Conservation (phyloP, 2,113 vertebrate genomes). For the Leptodactylus fuscus region DNA sequence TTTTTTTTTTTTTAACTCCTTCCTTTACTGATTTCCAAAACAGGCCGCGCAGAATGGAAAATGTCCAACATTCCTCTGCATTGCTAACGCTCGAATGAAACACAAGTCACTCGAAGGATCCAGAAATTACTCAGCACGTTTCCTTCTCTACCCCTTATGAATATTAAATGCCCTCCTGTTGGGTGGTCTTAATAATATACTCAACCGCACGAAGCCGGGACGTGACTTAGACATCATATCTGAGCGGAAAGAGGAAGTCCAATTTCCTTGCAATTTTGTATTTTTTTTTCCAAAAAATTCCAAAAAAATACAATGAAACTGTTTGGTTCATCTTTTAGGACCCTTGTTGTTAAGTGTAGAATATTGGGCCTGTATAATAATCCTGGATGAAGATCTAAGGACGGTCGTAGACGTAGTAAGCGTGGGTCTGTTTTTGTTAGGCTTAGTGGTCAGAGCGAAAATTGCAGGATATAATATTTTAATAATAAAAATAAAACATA, state of each 20-base stretch:
- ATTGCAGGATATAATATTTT: too few species aligned
- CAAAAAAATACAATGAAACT: neutral
- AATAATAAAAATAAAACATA: too few species aligned
- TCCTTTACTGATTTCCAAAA: neutral
- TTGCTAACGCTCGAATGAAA: neutral
- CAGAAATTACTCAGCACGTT: neutral
- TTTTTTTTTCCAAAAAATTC: neutral
- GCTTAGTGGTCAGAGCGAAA: too few species aligned
- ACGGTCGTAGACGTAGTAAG: too few species aligned
- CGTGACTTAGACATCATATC: neutral
- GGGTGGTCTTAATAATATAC: constrained; percentile 28
- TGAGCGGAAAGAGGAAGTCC: neutral
- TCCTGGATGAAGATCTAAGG: too few species aligned
- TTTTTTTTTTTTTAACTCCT: neutral
- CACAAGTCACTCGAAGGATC: neutral
- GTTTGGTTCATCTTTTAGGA: too few species aligned
- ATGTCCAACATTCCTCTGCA: neutral
- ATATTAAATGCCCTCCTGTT: neutral
- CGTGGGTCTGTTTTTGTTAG: too few species aligned
- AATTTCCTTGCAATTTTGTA: neutral
- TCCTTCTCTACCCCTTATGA: constrained; percentile 8
- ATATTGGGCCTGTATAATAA: too few species aligned
- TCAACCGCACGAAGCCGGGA: neutral
- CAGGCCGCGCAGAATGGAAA: neutral
- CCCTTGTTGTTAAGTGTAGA: too few species aligned